Evolutionary conservation across 2,797 vertebrate genomes (phyloP), one percentile per base, ranked within the genome.

Genomic region (Enteromius radiatus): DNA sequence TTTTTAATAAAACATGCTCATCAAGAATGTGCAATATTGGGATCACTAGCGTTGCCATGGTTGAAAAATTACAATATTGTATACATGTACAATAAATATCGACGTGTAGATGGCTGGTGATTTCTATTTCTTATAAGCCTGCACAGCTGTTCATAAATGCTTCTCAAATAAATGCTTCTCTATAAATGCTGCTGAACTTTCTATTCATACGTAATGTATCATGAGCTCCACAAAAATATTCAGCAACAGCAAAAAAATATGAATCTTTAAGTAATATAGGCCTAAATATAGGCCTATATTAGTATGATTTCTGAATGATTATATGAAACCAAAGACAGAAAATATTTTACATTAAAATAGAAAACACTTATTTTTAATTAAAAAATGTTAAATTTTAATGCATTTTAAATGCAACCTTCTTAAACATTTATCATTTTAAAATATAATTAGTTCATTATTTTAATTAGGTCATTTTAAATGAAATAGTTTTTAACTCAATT

Each of bases 41-140:
- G 68, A 33, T 65, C 81, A 83, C n/a, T 43, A 52, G 68, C 49
- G 77, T 47, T 64, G 38, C 19, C 76, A 49, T 47, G 54, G 19
- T 26, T 65, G 14, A 54, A 45, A 65, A 33, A 5, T 6, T 0
- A 23, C 3, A 38, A 17, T 36, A 23, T 23, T 15, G 1, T 38
- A 56, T 38, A 52, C 1, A 26, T 56, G 33, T 23, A 38, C 3
- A 56, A 23, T 23, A 75, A 23, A 36, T 38, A 15, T 36, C 1
- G 7, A 36, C 28, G 21, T 33, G 2, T 47, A 49, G 26, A 49
- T 2, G 5, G 26, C 69, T 47, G 26, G 28, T 41, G 9, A 41
- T 41, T 41, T 41, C 8, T 5, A 19, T 31, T 19, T 28, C 43
- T 31, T 49, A 6, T 49, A 19, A 28, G n/a, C 14, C 17, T 15